A percentile compares a stretch with the other conserved stretches of the same genome.
phyloP scores from a whole-genome alignment of 2,888 invertebrate species.

The Frankliniella fusca region DNA sequence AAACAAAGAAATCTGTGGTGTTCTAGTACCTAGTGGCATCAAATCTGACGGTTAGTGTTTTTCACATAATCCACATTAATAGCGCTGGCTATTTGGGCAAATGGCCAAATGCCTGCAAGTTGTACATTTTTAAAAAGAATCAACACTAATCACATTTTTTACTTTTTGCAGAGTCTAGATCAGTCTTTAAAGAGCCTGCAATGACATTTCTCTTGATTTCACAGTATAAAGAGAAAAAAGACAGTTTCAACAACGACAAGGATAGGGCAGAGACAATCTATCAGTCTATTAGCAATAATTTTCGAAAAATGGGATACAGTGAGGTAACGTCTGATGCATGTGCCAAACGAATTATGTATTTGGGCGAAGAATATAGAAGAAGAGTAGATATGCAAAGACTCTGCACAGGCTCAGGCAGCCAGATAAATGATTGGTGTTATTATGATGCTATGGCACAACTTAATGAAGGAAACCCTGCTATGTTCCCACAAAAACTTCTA shows the following conservation, averaged over 20 bases:
- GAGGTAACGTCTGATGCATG: background rate
- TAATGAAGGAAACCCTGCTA: background rate
- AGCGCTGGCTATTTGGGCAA: too few species aligned
- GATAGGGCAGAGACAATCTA: background rate
- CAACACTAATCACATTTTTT: too few species aligned
- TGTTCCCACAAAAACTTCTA: background rate
- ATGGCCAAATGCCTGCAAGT: too few species aligned
- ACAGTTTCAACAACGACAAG: background rate
- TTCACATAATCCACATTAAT: too few species aligned
- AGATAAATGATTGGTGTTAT: background rate
- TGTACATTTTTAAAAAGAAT: too few species aligned
- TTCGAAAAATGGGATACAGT: background rate
- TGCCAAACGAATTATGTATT: background rate
- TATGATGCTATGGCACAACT: background rate
- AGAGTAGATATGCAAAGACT: background rate
- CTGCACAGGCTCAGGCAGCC: background rate
- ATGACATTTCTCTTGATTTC: background rate
- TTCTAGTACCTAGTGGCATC: too few species aligned
- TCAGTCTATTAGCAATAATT: background rate
- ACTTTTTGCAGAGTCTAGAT: too few species aligned
- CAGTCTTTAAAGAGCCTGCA: too few species aligned
- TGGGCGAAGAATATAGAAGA: background rate
- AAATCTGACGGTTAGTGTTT: too few species aligned
- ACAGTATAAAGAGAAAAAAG: background rate
- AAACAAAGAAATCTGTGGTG: too few species aligned